phyloP scores from a whole-genome alignment of 2,888 invertebrate species.

The Phlogophora meticulosa region DNA sequence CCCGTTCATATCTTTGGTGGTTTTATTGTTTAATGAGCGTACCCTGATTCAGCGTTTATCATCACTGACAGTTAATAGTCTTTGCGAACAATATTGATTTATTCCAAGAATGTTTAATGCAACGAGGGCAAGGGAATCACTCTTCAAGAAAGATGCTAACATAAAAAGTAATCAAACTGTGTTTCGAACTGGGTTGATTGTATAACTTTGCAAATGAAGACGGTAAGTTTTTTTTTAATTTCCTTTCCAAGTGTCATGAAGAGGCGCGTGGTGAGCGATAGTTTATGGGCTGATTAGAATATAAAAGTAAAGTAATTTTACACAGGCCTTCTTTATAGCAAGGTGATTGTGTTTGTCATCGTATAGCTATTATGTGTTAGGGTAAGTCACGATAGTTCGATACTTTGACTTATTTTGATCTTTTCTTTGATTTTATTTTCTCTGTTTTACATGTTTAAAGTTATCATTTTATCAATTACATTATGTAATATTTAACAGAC shows the following conservation, averaged over 20 bases:
- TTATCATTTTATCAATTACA: too few relatives aligned
- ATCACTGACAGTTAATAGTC: conserved; percentile 61
- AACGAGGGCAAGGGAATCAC: conserved; percentile 13
- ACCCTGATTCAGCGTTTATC: conserved; percentile 72
- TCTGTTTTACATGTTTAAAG: too few relatives aligned
- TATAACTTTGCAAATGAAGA: conserved; percentile 15
- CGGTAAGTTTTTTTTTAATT: conserved; percentile 11
- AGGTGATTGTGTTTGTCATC: too few relatives aligned
- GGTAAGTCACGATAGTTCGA: too few relatives aligned
- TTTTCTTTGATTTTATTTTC: too few relatives aligned
- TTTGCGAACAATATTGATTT: conserved; percentile 53
- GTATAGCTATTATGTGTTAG: too few relatives aligned
- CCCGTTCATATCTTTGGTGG: neutral
- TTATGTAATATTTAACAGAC: too few relatives aligned
- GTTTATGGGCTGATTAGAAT: neutral
- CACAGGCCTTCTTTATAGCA: too few relatives aligned
- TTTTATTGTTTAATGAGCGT: conserved; percentile 62
- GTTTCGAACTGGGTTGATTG: neutral
- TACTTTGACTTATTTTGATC: too few relatives aligned
- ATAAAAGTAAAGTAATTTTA: too few relatives aligned
- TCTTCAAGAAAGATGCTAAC: neutral
- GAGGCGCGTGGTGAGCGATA: neutral
- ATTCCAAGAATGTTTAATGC: conserved; percentile 46
- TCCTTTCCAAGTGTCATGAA: neutral
- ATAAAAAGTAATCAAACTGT: conserved; percentile 1